Evolutionary conservation across 1,140 invertebrate species (phyloP).

Genomic region (Brachionus sp.): DNA sequence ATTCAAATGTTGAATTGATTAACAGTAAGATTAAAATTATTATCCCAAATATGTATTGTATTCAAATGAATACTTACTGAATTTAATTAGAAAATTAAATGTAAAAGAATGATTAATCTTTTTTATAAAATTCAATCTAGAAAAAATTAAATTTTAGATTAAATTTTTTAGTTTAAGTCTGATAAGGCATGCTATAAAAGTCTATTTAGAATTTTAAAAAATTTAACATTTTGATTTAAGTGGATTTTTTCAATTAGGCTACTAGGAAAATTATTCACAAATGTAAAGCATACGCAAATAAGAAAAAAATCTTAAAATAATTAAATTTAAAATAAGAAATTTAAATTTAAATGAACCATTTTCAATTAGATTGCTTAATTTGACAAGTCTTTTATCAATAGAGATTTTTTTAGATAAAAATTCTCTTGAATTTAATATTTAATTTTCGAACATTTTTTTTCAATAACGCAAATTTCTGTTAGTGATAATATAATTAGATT

Average conservation of each 20-base stretch:
- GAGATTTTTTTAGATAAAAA: slow-evolving; percentile 3
- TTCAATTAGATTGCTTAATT: background rate
- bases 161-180: background rate
- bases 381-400: background rate
- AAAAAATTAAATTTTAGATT: background rate
- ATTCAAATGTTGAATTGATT: too few species aligned
- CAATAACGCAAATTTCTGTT: background rate
- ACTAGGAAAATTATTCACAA: background rate
- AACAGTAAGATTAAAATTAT: too few species aligned
- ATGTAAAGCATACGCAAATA: background rate
- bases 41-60: too few species aligned
- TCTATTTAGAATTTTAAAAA: background rate
- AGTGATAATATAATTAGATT: background rate
- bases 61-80: too few species aligned
- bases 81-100: too few species aligned
- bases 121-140: too few species aligned
- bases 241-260: background rate
- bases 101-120: too few species aligned
- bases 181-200: background rate
- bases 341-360: background rate
- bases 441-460: background rate
- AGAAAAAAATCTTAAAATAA: background rate
- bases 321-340: background rate
- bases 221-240: background rate
- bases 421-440: background rate